These are phyloP conservation scores for Drosophila funebris DNA, from an alignment of 1,140 invertebrate species.

Conservation along the genomic window DNA sequence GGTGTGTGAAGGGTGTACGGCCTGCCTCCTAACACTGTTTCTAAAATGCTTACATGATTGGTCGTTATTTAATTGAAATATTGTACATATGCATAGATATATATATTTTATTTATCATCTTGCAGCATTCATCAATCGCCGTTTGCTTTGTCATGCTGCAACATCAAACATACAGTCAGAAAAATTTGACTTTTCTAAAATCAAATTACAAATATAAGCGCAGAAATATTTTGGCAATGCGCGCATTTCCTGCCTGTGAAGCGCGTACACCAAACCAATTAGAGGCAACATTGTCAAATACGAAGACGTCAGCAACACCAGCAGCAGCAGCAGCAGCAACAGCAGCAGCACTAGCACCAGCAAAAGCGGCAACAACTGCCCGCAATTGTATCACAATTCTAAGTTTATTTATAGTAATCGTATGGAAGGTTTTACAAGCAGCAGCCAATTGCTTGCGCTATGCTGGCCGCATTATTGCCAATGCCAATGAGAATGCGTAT, in stretches of 20 bases:
- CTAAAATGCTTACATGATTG: constrained; percentile 10
- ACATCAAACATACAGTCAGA: constrained; percentile 66
- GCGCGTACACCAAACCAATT: constrained; percentile 65
- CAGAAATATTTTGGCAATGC: constrained; percentile 60
- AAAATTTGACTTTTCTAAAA: constrained; percentile 82
- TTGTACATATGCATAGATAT: neutral
- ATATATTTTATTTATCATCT: constrained; percentile 16
- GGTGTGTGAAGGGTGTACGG: no score
- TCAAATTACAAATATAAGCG: constrained; percentile 83
- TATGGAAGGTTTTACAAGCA: constrained; percentile 71
- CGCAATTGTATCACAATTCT: constrained; percentile 74
- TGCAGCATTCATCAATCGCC: constrained; percentile 43
- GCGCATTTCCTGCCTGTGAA: constrained; percentile 62
- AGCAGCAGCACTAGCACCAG: neutral
- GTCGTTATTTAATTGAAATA: constrained; percentile 58
- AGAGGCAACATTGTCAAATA: constrained; percentile 69
- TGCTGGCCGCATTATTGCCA: constrained; percentile 36
- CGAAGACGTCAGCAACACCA: constrained; percentile 38
- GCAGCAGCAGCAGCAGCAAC: constrained; percentile 14
- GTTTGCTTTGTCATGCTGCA: constrained; percentile 63
- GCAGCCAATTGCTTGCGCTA: constrained; percentile 58
- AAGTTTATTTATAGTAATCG: constrained; percentile 79
- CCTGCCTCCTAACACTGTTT: constrained; percentile 11
- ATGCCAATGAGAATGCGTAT: constrained; percentile 5
- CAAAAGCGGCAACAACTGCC: constrained; percentile 44